Evolutionary conservation across 2,113 vertebrate genomes (phyloP), one percentile per base, ranked within the genome.

Genomic region (Hucho hucho): DNA sequence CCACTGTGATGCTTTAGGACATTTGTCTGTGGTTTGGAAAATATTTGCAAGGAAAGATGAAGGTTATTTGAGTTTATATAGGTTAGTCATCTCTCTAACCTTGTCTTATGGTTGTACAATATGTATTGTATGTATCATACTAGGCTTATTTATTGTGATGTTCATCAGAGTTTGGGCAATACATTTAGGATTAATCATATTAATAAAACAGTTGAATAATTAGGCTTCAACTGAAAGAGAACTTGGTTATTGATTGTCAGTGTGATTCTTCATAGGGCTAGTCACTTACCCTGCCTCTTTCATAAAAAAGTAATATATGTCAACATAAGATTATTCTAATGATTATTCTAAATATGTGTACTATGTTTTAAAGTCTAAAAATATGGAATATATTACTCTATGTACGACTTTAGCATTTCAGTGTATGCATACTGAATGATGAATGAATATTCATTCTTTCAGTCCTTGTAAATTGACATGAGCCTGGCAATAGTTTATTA

Each of bases 1-100:
- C 81, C 89, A 87, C 88, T 90, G 87, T 89, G 90, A 89, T 80
- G 69, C 84, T 84, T 79, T 69, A 79, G 37, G 29, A n/a, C 29
- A 46, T 28, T 66, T 37, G n/a, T 28, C 9, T 66, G 7, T 43
- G 32, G 20, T 65, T 7, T 65, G 2, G 22, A 14, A 65, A 65
- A 29, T 1, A 14, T 20, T 26, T 65, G 18, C 18, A 20, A 76
- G 80, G 79, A 67, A 82, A 65, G 77, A 53, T 53, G 49, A 53
- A 53, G 49, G 49, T 53, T 53, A 16, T 53, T 53, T 53, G 49
- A 18, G 49, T 53, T 53, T 53, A 14, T 53, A 53, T 18, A 53
- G 12, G 49, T 53, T 53, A 53, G 3, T 53, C 49, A 53, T 18
- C 49, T 53, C 49, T 63, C 26, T 78, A 78, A 64, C 66, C 69